Conservation (phyloP, 2,797 vertebrate genomes). For the Paedocypris micromegethes region DNA sequence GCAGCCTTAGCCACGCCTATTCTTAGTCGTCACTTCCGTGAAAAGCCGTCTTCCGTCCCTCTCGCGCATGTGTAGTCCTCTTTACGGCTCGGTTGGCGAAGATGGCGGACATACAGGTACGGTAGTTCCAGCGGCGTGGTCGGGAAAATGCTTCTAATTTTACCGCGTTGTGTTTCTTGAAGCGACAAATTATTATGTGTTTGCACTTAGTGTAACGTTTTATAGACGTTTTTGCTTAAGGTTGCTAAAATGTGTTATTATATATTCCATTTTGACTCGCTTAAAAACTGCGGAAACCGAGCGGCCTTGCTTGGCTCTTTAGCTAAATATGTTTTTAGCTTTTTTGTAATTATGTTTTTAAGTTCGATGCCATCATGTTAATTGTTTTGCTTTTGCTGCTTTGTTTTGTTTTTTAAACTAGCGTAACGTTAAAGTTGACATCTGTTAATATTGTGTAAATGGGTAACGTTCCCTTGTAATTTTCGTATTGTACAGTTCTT, state of each 20-base stretch:
- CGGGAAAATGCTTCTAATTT: slow-evolving; percentile 26
- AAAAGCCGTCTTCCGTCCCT: slow-evolving; percentile 49
- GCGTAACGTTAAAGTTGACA: too few relatives aligned
- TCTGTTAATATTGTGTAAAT: too few relatives aligned
- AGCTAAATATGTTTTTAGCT: neutral
- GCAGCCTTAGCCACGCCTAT: neutral
- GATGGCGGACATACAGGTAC: slow-evolving; percentile 79
- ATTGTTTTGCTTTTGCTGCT: too few relatives aligned
- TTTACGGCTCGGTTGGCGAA: slow-evolving; percentile 74
- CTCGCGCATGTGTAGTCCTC: slow-evolving; percentile 62
- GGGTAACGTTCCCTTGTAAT: too few relatives aligned
- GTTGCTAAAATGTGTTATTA: too few relatives aligned
- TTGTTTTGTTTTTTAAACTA: too few relatives aligned
- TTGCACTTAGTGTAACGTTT: too few relatives aligned
- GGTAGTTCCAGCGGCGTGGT: slow-evolving; percentile 56
- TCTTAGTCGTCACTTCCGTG: slow-evolving; percentile 60
- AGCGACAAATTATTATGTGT: neutral
- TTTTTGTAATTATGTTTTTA: too few relatives aligned
- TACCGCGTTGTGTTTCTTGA: neutral
- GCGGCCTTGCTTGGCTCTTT: slow-evolving; percentile 2
- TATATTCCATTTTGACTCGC: too few relatives aligned
- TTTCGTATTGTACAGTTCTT: too few relatives aligned
- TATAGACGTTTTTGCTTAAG: too few relatives aligned
- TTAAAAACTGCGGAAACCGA: neutral
- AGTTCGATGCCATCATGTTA: too few relatives aligned